These are phyloP conservation scores for Boloria euphrosyne DNA, from an alignment of 2,888 invertebrate species.

Conservation along the genomic window DNA sequence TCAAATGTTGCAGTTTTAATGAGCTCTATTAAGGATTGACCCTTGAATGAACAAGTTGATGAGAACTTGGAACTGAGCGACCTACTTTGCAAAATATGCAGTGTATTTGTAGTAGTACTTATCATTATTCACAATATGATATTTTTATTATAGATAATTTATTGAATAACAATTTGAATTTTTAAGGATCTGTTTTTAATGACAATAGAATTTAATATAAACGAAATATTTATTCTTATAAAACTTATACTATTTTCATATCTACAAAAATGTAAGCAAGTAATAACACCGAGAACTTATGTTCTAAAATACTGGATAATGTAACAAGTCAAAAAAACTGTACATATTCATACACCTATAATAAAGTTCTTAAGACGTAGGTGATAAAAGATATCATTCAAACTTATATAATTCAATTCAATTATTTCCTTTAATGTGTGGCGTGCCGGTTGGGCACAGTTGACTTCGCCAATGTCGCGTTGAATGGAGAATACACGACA, in stretches of 20 bases:
- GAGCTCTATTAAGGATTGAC: constrained; percentile 28
- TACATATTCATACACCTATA: background rate
- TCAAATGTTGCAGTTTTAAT: constrained; percentile 22
- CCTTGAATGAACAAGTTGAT: constrained; percentile 26
- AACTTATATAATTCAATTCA: no score
- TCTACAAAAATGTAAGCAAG: constrained; percentile 35
- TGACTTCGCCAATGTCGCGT: no score
- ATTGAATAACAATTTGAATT: no score
- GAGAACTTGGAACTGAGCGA: constrained; percentile 27
- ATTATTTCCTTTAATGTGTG: no score
- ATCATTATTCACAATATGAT: no score
- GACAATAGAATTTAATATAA: constrained; percentile 6
- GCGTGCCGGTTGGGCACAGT: no score
- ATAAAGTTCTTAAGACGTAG: no score
- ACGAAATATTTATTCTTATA: constrained; percentile 27
- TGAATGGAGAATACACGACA: no score
- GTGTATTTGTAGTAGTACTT: no score
- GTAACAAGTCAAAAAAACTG: constrained; percentile 11
- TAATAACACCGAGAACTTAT: constrained; percentile 26
- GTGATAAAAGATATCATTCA: no score
- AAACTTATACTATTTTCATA: constrained; percentile 29
- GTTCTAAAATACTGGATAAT: constrained; percentile 12
- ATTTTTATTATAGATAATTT: no score
- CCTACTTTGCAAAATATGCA: constrained; percentile 17
- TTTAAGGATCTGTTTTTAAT: background rate